Conservation (phyloP, 2,797 vertebrate genomes). For the Cygnus olor region DNA sequence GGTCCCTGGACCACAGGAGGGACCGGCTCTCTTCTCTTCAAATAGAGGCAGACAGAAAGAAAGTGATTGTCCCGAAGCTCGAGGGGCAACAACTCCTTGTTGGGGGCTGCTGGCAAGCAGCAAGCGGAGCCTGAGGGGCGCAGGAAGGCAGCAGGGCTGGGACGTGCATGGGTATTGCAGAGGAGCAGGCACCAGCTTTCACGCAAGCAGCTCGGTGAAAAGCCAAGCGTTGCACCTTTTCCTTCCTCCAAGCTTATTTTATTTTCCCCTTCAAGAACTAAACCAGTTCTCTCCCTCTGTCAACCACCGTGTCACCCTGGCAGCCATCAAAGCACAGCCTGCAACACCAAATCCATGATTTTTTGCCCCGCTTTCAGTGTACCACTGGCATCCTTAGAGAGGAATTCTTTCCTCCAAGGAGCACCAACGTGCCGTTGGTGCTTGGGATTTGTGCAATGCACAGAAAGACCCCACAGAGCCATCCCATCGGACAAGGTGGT, state of each 20-base stretch:
- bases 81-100: background rate
- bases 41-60: background rate
- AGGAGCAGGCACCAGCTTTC: background rate
- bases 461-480: background rate
- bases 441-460: background rate
- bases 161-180: rapidly evolving
- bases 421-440: background rate
- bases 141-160: background rate
- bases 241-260: background rate
- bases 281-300: background rate
- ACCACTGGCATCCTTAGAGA: rapidly evolving
- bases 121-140: rapidly evolving
- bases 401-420: no score
- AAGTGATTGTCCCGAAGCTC: background rate
- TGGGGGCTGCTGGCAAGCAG: background rate
- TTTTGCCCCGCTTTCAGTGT: background rate
- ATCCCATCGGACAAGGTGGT: rapidly evolving
- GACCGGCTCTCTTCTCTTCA: background rate
- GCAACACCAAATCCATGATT: no score
- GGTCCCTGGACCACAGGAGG: no score
- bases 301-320: rapidly evolving
- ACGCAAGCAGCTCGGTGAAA: background rate
- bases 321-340: background rate
- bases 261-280: background rate
- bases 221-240: background rate